Percentiles rank a stretch among this genome's conserved stretches.
phyloP scores from a whole-genome alignment of 2,113 vertebrate species.

The Apteryx mantelli region DNA sequence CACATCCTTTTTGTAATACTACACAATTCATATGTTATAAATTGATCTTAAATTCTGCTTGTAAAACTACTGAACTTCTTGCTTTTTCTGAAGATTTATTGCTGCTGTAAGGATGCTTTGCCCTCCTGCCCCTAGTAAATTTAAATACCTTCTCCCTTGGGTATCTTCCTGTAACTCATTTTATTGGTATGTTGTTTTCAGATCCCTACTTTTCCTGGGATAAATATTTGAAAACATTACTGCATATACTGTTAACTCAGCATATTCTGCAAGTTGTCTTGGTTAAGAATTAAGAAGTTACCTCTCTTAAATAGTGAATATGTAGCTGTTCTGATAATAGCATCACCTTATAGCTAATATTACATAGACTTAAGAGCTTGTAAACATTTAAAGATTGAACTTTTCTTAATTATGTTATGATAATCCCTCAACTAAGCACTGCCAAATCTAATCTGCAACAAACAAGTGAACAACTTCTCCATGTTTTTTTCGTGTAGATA shows the following conservation, averaged over 20 bases:
- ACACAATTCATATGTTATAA: neutral
- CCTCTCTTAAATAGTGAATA: neutral
- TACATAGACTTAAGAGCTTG: neutral
- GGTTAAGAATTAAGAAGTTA: neutral
- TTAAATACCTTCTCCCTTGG: neutral
- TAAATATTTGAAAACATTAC: neutral
- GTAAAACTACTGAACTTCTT: neutral
- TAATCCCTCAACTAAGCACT: neutral
- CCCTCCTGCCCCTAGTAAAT: neutral
- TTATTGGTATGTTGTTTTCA: neutral
- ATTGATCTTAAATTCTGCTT: neutral
- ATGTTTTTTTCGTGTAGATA: neutral
- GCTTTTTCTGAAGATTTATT: neutral
- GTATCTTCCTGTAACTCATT: neutral
- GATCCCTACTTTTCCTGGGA: neutral
- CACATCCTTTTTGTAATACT: neutral
- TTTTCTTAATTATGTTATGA: neutral
- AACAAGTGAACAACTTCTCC: neutral
- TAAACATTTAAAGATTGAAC: neutral
- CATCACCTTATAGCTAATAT: neutral
- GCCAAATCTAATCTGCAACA: neutral
- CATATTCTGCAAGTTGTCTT: conserved; percentile 18
- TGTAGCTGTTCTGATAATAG: neutral
- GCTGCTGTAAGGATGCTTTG: neutral
- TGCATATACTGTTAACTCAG: conserved; percentile 37